Evolutionary conservation across 2,113 vertebrate species (phyloP), one percentile per base, ranked within the genome.

Genomic region (Neogobius melanostomus): DNA sequence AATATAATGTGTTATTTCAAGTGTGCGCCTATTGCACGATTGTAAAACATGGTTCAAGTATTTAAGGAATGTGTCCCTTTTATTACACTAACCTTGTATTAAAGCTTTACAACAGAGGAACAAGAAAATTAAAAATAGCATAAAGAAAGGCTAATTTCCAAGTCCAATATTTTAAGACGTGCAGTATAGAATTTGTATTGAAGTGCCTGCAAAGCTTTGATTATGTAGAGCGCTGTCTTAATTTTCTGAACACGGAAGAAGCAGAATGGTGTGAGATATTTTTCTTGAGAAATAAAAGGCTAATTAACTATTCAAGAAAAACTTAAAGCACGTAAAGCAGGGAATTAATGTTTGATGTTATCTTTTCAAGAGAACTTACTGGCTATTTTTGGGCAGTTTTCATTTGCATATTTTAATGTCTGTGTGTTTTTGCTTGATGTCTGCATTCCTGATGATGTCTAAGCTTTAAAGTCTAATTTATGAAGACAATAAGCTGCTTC

Each of bases 1-100:
- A 36, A 46, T 43, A 28, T 48, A 66, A 57, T 71, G 72, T 66
- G 48, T 43, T 17, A 45, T 61, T 42, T 61, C 2, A 59, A 59
- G 42, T 59, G 11, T 36, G 11, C 5, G 7, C 12, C 28, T 57
- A 42, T 57, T 57, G 28, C 28, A 2, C 46, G 2, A 11, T 47
- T 59, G 21, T 15, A 12, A 42, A 59, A 36, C 6, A 47, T 11
- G 28, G 28, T 36, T 36, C 1, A 47, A 47, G 46, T 8, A 47
- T 47, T 47, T 47, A 4, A 47, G 46, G 46, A 47, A 47, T 47
- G 28, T 4, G 3, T 36, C 3, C 28, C 28, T 36, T 4, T 36
- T 4, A 36, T 36, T 36, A 36, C 28, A 36, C 28, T 5, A 36
- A 17, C n/a, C 8, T 53, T 53, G 16, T 5, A 17, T 57, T 57